Evolutionary conservation across 2,113 vertebrate genomes (phyloP).

Genomic region (Paralichthys olivaceus): DNA sequence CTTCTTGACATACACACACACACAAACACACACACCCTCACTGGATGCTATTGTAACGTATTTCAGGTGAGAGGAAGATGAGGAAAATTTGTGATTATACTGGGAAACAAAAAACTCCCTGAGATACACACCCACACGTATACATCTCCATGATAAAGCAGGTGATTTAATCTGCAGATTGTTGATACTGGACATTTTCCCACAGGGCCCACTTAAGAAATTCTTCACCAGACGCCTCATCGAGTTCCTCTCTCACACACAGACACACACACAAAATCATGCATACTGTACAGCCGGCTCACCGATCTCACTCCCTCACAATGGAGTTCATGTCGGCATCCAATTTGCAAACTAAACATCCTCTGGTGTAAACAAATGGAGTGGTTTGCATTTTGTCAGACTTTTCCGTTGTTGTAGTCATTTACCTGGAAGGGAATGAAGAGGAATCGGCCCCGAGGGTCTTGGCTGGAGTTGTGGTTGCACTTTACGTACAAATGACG

Average conservation of each 20-base stretch:
- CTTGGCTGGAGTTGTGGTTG: constrained; percentile 35
- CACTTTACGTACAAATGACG: not conserved
- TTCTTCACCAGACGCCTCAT: constrained; percentile 46
- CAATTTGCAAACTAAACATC: constrained; percentile 77
- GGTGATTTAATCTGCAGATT: constrained; percentile 69
- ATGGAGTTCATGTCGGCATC: constrained; percentile 52
- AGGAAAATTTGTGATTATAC: not conserved
- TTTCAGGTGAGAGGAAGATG: too few species aligned
- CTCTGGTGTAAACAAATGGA: constrained; percentile 66
- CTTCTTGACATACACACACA: too few species aligned
- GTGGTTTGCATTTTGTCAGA: constrained; percentile 22
- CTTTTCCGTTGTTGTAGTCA: constrained; percentile 54
- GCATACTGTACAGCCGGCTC: constrained; percentile 22
- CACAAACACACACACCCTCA: not conserved
- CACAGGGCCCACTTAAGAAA: constrained; percentile 71
- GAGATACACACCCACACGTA: constrained; percentile 20
- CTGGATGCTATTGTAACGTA: too few species aligned
- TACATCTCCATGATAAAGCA: constrained; percentile 45
- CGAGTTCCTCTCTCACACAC: constrained; percentile 38
- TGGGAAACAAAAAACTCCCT: not conserved
- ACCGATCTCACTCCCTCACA: constrained; percentile 46
- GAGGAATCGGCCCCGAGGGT: constrained; percentile 57
- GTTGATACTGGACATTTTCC: constrained; percentile 67
- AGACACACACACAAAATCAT: constrained; percentile 7
- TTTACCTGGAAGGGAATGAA: constrained; percentile 59